A percentile compares a stretch with the other conserved stretches of the same genome.
Conservation (phyloP, 2,888 invertebrate species). For the Hanleya hanleyi region DNA sequence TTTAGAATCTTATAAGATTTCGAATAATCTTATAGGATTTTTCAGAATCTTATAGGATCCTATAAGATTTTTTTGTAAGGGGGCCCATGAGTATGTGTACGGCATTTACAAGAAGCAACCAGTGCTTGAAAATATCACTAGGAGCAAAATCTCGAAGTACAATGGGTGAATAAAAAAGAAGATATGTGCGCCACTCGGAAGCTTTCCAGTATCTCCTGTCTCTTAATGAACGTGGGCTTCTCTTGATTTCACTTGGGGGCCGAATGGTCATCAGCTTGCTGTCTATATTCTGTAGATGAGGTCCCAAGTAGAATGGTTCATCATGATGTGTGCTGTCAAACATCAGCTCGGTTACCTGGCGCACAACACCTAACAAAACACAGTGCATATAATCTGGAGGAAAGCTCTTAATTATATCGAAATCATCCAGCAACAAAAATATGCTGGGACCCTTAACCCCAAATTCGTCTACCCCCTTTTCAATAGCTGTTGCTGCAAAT, state of each 20-base stretch:
- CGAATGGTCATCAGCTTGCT: neutral
- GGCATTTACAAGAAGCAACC: neutral
- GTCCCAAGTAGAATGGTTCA: neutral
- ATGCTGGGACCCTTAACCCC: neutral
- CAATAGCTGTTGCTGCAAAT: neutral
- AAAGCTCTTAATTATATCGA: neutral
- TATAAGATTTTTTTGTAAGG: too few relatives aligned
- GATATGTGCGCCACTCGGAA: neutral
- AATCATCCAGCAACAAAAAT: neutral
- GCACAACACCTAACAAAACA: neutral
- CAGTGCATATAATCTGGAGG: neutral
- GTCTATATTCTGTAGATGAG: neutral
- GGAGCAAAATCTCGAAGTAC: neutral
- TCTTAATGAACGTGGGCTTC: neutral
- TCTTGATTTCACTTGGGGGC: neutral
- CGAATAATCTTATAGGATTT: too few relatives aligned
- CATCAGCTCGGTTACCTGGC: neutral
- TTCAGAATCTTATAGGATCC: too few relatives aligned
- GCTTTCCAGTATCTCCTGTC: neutral
- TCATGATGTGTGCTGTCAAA: neutral
- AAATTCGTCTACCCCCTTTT: neutral
- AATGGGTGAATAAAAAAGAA: neutral
- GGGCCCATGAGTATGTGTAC: neutral
- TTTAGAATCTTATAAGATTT: too few relatives aligned
- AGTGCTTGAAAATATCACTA: neutral